phyloP scores from a whole-genome alignment of 2,888 invertebrate species.

The Diadegma fenestrale region DNA sequence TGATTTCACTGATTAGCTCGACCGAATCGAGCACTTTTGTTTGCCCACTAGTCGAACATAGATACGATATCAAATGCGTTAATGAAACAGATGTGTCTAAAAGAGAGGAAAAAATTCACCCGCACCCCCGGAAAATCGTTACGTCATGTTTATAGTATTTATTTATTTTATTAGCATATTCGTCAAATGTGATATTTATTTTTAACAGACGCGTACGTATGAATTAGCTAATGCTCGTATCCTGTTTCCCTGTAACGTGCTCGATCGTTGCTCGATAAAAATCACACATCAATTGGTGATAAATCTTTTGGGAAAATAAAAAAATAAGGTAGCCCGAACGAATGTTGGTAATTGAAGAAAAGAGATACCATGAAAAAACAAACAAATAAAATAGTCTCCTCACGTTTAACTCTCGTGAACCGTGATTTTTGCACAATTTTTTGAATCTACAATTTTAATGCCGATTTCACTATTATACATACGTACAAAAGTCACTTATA shows the following conservation, averaged over 20 bases:
- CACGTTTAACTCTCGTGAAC: slow-evolving; percentile 6
- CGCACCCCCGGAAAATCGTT: slow-evolving; percentile 53
- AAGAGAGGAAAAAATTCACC: slow-evolving; percentile 33
- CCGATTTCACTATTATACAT: slow-evolving; percentile 28
- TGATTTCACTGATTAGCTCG: not conserved
- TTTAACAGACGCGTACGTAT: slow-evolving; percentile 71
- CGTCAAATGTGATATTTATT: slow-evolving; percentile 81
- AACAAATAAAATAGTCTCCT: not conserved
- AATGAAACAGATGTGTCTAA: not conserved
- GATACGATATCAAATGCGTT: not conserved
- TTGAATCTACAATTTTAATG: slow-evolving; percentile 11
- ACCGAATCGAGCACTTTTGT: not conserved
- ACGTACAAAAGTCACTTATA: not conserved
- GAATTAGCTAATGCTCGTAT: slow-evolving; percentile 31
- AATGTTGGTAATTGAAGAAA: not conserved
- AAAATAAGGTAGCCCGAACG: slow-evolving; percentile 12
- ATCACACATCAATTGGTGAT: not conserved
- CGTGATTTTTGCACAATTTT: slow-evolving; percentile 34
- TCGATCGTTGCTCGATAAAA: slow-evolving; percentile 22
- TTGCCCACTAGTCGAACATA: slow-evolving; percentile 5
- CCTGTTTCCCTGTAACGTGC: slow-evolving; percentile 19
- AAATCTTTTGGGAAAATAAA: slow-evolving; percentile 19
- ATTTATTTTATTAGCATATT: slow-evolving; percentile 76
- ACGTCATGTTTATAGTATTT: slow-evolving; percentile 71
- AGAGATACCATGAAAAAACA: not conserved